Evolutionary conservation across 2,113 vertebrate species (phyloP), one percentile per base, ranked within the genome.

Genomic region (Oreochromis tanganicae): DNA sequence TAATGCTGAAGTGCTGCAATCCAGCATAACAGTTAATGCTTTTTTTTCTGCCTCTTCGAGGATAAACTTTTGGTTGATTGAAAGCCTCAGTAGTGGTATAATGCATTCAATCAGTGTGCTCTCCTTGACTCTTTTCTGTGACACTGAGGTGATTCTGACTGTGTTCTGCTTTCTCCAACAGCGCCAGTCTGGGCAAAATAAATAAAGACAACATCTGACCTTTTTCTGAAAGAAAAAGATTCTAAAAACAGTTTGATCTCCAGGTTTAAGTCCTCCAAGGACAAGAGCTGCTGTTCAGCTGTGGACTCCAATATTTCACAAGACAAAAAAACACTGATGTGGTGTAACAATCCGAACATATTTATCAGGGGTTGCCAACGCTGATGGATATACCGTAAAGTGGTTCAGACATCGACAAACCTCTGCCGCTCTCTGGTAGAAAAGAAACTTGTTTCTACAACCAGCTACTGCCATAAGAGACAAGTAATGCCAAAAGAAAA

Each of bases 171-270:
- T 81, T 75, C 7, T 71, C 48, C 55, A n/a, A 81, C 66, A 50
- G 14, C 41, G 8, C 50, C 54, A 34, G 68, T 48, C 78, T 66
- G 52, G 34, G 52, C 21, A 73, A 85, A 87, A 87, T 59, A 84
- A 87, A 84, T 36, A 79, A 68, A 84, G 80, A 73, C 80, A 73
- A 46, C 27, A 61, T 54, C 29, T 87, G 81, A 90, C 83, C 81
- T 92, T 88, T 66, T 89, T 7, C 54, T 68, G 32, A 63, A 75
- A 50, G 52, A 82, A 91, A 66, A 87, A 81, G 9, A 73, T 50
- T 52, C 24, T 8, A 57, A 32, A 46, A 63, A n/a, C 11, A 11
- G 10, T 55, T 79, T 68, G 38, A 90, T 68, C 4, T 85, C 27
- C 36, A 24, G 7, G 14, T 87, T 50, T 48, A 46, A 88, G 83